Evolutionary conservation across 1,140 invertebrate species (phyloP), one percentile per base, ranked within the genome.

Genomic region (Drosophila ambigua): DNA sequence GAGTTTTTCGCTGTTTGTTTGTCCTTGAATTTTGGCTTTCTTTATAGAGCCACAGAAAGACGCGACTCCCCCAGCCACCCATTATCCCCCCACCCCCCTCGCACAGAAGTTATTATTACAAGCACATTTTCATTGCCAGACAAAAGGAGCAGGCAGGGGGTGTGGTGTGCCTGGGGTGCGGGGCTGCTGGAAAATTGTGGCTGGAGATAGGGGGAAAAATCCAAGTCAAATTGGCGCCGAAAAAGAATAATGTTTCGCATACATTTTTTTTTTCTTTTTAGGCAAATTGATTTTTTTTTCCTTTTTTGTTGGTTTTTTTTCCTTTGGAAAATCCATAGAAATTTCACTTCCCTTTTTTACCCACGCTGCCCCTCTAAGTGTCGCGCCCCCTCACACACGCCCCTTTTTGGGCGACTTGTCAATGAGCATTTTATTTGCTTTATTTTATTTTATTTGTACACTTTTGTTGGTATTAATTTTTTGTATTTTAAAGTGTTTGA

Each of bases 371-470:
- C 23, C 26, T 23, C 39, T 15, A 11, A 35, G 31, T 35, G 9
- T 35, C 4, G 9, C 35, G 1, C 20, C 20, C 20, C 20, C 20
- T 20, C 2, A 20, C 20, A 20, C 20, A 20, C 31, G 2, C 8
- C 31, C 8, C 20, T 23, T 20, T 16, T 8, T 44, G 65, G 59
- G 67, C 51, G 49, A 71, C 65, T 83, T 88, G 79, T 79, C 83
- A 88, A 87, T 87, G 88, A 39, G 78, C 83, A 63, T 79, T 82
- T 87, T 88, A 88, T 87, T 87, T 88, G 75, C 78, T 65, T 81
- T 81, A 60, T 77, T 39, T 71, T 54, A 54, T 71, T 55, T 61
- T 61, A 54, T 55, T 72, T 73, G 15, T 63, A 39, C 35, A 2
- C 45, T 62, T 48, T 28, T 57, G 39, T 26, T 67, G 61, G 48